Conservation (phyloP, 2,888 invertebrate species). For the Cantharis flavilabris region DNA sequence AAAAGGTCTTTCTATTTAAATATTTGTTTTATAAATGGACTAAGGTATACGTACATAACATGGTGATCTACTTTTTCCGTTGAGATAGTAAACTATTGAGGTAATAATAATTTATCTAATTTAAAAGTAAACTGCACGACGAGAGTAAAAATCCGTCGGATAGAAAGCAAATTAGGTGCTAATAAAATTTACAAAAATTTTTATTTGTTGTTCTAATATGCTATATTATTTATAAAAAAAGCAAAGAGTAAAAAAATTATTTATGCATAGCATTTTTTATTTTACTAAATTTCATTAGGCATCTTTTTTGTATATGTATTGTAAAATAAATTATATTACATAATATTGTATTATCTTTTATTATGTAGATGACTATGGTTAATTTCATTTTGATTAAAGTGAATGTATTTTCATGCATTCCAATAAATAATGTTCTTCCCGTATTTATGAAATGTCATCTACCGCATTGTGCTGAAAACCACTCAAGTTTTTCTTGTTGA, state of each 20-base stretch:
- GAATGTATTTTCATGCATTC: neutral
- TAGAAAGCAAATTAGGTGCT: neutral
- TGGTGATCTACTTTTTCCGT: neutral
- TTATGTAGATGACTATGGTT: neutral
- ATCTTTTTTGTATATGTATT: neutral
- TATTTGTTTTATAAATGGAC: constrained; percentile 1
- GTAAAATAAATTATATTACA: neutral
- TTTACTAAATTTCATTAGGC: neutral
- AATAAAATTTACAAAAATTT: neutral
- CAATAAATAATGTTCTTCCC: neutral
- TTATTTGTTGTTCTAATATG: neutral
- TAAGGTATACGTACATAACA: neutral
- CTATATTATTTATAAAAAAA: neutral
- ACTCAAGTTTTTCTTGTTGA: neutral
- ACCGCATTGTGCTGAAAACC: neutral
- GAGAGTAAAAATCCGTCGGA: neutral
- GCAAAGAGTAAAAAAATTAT: neutral
- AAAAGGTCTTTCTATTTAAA: neutral
- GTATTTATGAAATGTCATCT: neutral
- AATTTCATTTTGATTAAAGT: neutral
- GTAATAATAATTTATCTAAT: neutral
- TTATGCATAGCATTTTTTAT: neutral
- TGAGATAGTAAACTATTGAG: neutral
- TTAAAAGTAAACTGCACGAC: neutral
- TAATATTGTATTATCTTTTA: neutral